Conservation (phyloP, 2,113 vertebrate species). For the Oenanthe melanoleuca region DNA sequence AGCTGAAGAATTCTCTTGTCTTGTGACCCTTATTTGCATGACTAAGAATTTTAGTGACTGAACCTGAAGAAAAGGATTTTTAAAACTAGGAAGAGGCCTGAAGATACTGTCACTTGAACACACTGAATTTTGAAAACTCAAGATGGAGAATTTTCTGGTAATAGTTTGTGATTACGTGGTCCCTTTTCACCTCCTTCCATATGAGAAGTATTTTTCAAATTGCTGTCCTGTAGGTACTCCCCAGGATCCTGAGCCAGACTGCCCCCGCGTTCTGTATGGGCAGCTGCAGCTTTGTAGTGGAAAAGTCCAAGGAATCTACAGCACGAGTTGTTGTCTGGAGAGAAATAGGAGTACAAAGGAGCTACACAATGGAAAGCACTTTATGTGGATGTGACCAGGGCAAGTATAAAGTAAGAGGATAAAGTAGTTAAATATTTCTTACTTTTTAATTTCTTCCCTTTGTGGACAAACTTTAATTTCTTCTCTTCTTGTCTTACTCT, state of each 20-base stretch:
- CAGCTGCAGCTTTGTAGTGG: conserved; percentile 98
- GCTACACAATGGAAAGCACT: conserved; percentile 99
- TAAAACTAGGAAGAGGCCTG: neutral
- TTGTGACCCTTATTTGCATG: neutral
- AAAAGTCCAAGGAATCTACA: conserved; percentile 96
- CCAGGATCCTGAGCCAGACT: conserved; percentile 92
- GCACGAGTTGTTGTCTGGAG: conserved; percentile 97
- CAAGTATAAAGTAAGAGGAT: conserved; percentile 89
- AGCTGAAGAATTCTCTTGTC: neutral
- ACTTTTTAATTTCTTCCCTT: neutral
- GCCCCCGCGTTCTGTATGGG: conserved; percentile 95
- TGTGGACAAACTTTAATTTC: neutral
- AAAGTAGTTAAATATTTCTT: neutral
- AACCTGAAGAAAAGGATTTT: neutral
- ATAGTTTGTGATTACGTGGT: neutral
- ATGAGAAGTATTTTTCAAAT: neutral
- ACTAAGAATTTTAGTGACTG: neutral
- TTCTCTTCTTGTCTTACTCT: neutral
- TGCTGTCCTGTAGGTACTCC: conserved; percentile 81
- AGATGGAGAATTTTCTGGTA: neutral
- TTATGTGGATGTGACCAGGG: conserved; percentile 97
- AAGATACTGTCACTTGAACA: neutral
- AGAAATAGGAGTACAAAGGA: conserved; percentile 95
- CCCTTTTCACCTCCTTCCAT: neutral
- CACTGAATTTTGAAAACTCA: neutral